Evolutionary conservation across 2,113 vertebrate species (phyloP), one percentile per base, ranked within the genome.

Genomic region (Piprites chloris): DNA sequence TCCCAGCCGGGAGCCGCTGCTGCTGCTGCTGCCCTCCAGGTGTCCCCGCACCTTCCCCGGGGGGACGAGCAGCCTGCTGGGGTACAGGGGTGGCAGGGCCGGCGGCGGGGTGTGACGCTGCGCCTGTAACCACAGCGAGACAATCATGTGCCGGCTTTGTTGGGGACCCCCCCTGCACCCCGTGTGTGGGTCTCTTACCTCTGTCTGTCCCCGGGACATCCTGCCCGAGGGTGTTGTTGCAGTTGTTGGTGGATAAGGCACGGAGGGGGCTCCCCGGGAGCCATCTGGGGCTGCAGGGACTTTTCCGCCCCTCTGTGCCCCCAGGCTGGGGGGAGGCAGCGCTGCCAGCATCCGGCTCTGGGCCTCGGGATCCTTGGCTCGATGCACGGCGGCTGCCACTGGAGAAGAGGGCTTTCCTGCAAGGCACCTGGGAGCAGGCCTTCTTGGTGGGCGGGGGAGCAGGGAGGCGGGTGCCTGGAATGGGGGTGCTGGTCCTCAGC

Each of bases 361-460:
- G 11, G 32, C 9, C 41, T 8, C 6, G 35, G 27, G 47, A 15
- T 58, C 53, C 79, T 42, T 78, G 82, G 47, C 63, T 68, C 0
- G 28, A 49, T 0, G 27, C 39, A 39, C 50, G 53, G 33, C 7
- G 33, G 94, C 47, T 56, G 52, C 95, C 49, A 8, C 61, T 3
- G 13, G 50, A 33, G 47, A 92, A 46, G 52, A 83, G 39, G 11
- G 82, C 37, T 72, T 94, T 97, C 85, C 97, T 95, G 37, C 80
- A 97, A 97, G 97, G 90, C 89, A 74, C 42, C 37, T 96, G 92
- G 9, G 95, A 94, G 35, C 91, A 61, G 85, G 96, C 87, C 81
- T 96, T 98, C 65, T 92, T 95, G 33, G 96, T 80, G n/a, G 89
- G 5, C 10, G 97, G 95, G 17, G 96, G 97, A 22, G 71, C 41